A percentile compares a stretch with the other conserved stretches of the same genome.
Evolutionary conservation across 2,113 vertebrate genomes (phyloP).

Genomic region (Dissostichus mawsoni): DNA sequence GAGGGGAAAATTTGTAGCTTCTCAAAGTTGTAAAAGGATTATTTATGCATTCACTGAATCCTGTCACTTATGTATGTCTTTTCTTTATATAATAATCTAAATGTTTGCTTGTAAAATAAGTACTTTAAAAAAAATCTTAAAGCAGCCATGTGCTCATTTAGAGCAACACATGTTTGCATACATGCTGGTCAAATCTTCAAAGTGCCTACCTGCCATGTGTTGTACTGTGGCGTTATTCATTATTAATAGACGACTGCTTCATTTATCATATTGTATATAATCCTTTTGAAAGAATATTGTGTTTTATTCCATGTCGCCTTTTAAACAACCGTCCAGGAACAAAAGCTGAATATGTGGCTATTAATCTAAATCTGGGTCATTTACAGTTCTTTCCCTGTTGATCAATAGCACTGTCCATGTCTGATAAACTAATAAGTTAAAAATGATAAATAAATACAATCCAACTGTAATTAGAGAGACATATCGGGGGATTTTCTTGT

Average conservation of each 20-base stretch:
- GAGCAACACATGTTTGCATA: neutral
- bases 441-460: constrained; percentile 11
- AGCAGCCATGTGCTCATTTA: too few relatives aligned
- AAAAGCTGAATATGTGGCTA: neutral
- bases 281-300: neutral
- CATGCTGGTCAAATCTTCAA: neutral
- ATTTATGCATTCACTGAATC: too few relatives aligned
- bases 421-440: constrained; percentile 1
- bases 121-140: too few relatives aligned
- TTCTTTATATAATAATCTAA: too few relatives aligned
- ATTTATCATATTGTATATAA: neutral
- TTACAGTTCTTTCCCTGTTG: neutral
- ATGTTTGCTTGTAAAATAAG: too few relatives aligned
- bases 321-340: neutral
- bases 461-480: constrained; percentile 9
- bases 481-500: neutral
- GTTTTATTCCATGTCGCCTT: neutral
- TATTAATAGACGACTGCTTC: neutral
- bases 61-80: too few relatives aligned
- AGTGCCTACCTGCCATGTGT: neutral
- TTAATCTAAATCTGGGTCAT: neutral
- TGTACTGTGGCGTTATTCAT: neutral
- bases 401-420: neutral
- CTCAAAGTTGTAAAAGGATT: too few relatives aligned
- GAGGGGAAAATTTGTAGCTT: too few relatives aligned